Conservation (phyloP, 2,888 invertebrate genomes). For the Aphodius granarius region DNA sequence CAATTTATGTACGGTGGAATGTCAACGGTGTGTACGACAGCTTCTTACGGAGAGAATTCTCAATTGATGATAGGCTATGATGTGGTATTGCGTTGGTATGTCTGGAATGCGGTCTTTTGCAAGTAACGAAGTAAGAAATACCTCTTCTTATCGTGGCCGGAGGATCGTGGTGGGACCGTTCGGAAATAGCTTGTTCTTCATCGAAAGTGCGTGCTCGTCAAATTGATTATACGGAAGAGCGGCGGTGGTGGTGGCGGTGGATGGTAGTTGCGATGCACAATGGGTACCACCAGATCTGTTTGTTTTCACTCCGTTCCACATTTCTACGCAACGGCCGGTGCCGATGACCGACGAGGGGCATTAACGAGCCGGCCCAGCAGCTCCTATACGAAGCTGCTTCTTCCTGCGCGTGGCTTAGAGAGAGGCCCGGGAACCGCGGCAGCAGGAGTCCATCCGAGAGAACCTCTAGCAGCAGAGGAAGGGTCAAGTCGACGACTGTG, state of each 20-base stretch:
- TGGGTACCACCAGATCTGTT: neutral
- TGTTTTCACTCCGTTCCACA: neutral
- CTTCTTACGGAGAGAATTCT: too few species aligned
- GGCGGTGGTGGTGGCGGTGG: neutral
- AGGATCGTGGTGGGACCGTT: neutral
- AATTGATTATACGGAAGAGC: neutral
- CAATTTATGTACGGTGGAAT: too few species aligned
- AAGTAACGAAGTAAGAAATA: neutral
- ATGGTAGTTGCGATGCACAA: neutral
- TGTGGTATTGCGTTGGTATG: neutral
- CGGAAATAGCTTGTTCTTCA: neutral
- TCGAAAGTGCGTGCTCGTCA: neutral
- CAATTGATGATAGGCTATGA: too few species aligned
- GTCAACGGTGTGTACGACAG: too few species aligned
- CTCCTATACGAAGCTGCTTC: too few species aligned
- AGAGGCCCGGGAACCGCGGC: constrained; percentile 23
- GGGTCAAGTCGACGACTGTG: constrained; percentile 49
- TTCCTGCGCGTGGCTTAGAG: neutral
- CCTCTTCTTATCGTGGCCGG: neutral
- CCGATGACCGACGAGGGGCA: neutral
- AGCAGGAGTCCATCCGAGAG: constrained; percentile 37
- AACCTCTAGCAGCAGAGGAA: constrained; percentile 34
- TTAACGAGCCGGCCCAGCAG: neutral
- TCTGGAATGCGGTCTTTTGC: neutral
- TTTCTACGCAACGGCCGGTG: neutral